A percentile compares a stretch with the other conserved stretches of the same genome.
Conservation (phyloP, 2,113 vertebrate species). For the Mus musculus region GRCm39 chr8:80560501-80561000, state of each 20-base stretch:
- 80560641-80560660: background rate
- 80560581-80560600: background rate
- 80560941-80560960: background rate
- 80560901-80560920: background rate
- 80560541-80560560: constrained; percentile 20
- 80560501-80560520: constrained; percentile 33
- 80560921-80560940: background rate
- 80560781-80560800: background rate
- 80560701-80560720: background rate
- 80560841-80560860: background rate
- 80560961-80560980: background rate
- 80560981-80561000: background rate
- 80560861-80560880: background rate
- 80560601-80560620: background rate
- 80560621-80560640: too few species aligned
- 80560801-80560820: background rate
- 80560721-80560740: background rate
- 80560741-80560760: background rate
- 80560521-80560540: background rate
- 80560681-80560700: background rate
- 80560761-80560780: background rate
- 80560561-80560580: background rate
- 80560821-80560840: background rate
- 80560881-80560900: background rate
- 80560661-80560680: background rate